phyloP scores from a whole-genome alignment of 2,797 vertebrate genomes.

The Acrossocheilus fasciatus region DNA sequence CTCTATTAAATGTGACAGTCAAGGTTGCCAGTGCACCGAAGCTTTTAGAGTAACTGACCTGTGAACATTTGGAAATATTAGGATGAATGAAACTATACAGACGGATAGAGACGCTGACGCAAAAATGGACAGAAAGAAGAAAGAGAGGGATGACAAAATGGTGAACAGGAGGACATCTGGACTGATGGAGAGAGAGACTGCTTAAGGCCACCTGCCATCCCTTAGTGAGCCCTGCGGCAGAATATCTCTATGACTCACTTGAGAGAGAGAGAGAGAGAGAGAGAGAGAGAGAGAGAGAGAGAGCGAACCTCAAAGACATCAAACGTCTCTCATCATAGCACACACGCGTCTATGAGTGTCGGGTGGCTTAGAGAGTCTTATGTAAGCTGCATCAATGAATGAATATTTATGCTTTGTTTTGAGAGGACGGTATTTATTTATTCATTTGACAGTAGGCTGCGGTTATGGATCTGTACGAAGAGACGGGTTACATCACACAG shows the following conservation, averaged over 20 bases:
- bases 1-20: conserved; percentile 29
- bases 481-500: conserved; percentile 56
- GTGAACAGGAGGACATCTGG: neutral
- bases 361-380: conserved; percentile 45
- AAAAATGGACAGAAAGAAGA: neutral
- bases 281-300: conserved; percentile 19
- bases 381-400: conserved; percentile 54
- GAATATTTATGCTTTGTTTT: conserved; percentile 61
- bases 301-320: conserved; percentile 39
- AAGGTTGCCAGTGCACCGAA: neutral
- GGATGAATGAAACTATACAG: neutral
- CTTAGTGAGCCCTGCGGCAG: conserved; percentile 46
- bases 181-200: conserved; percentile 5
- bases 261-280: conserved; percentile 15
- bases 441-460: conserved; percentile 44
- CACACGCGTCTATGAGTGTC: neutral
- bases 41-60: conserved; percentile 31
- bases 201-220: conserved; percentile 48
- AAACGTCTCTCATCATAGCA: conserved; percentile 30
- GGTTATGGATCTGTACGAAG: conserved; percentile 39
- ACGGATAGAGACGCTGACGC: neutral
- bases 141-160: conserved; percentile 5
- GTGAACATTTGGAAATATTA: conserved; percentile 6
- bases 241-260: conserved; percentile 49
- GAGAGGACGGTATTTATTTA: conserved; percentile 51